Evolutionary conservation across 2,797 vertebrate genomes (phyloP), one percentile per base, ranked within the genome.

Genomic region (Poecile montanus): DNA sequence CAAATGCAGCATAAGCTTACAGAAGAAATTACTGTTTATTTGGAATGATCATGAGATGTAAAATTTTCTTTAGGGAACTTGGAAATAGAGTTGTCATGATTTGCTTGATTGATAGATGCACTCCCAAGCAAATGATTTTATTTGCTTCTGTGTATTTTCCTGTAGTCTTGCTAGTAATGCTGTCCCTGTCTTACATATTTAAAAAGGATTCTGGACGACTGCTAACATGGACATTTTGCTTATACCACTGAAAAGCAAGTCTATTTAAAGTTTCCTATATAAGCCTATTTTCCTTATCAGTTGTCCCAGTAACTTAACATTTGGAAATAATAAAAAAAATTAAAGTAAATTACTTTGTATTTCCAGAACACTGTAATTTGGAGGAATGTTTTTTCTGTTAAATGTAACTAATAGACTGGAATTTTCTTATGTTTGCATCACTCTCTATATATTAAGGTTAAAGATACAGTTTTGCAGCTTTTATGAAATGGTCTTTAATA

Each of bases 281-380:
- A 97, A 96, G 91, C 96, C 96, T 96, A 92, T 95, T 97, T 97
- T 97, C 96, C 94, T 82, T 93, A 89, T 94, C 95, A 95, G 79
- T 94, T 95, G 91, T 96, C 95, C 97, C 97, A 93, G 86, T 97
- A 97, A 97, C 92, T 96, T 97, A 97, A 97, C 95, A 96, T 97
- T 97, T 95, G 96, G 93, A 94, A 97, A 97, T 93, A 80, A 95
- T 95, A 87, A 94, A 91, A 74, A 96, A 97, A 96, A 92, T 45
- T 74, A 96, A 97, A 96, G 72, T 93, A 88, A 96, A 96, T 96
- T 91, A 86, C 95, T 95, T 95, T 96, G 94, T 97, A 96, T 98
- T 98, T 98, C 97, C 97, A 98, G 97, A 98, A 97, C 97, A 98
- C 97, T 97, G 73, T 97, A 97, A 97, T 97, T 97, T 97, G 96